Evolutionary conservation across 2,113 vertebrate species (phyloP).

Genomic region (Neotoma lepida): DNA sequence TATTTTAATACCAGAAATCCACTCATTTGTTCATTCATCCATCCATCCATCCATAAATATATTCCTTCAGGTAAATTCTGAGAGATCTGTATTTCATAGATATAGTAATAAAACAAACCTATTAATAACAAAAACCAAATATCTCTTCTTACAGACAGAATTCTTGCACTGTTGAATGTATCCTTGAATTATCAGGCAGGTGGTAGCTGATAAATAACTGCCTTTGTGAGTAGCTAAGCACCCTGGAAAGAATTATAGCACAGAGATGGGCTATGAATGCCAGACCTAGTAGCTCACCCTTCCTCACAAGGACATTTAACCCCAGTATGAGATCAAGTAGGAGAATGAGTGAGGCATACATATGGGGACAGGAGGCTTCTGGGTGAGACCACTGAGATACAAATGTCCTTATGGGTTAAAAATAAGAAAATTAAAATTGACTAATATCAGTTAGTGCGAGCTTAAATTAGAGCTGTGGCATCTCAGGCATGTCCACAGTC

Average conservation of each 20-base stretch:
- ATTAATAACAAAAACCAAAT: not conserved
- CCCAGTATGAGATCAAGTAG: not conserved
- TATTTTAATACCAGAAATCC: not conserved
- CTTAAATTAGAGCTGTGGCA: too few relatives aligned
- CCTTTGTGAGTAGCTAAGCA: not conserved
- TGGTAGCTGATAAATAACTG: not conserved
- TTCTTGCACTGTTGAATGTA: not conserved
- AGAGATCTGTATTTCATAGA: not conserved
- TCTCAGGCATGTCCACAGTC: not conserved
- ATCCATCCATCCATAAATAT: not conserved
- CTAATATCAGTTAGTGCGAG: too few relatives aligned
- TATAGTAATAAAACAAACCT: not conserved
- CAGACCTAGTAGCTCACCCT: not conserved
- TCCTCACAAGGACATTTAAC: not conserved
- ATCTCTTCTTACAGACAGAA: not conserved
- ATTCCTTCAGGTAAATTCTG: not conserved
- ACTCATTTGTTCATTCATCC: not conserved
- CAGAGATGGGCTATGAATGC: rapidly evolving
- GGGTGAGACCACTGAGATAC: not conserved
- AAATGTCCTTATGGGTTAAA: rapidly evolving
- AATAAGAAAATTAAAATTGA: not conserved
- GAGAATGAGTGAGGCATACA: not conserved
- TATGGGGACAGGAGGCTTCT: not conserved
- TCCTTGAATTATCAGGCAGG: not conserved
- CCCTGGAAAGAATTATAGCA: not conserved